phyloP scores from a whole-genome alignment of 2,888 invertebrate genomes.

The Tanytarsus gracilentus region DNA sequence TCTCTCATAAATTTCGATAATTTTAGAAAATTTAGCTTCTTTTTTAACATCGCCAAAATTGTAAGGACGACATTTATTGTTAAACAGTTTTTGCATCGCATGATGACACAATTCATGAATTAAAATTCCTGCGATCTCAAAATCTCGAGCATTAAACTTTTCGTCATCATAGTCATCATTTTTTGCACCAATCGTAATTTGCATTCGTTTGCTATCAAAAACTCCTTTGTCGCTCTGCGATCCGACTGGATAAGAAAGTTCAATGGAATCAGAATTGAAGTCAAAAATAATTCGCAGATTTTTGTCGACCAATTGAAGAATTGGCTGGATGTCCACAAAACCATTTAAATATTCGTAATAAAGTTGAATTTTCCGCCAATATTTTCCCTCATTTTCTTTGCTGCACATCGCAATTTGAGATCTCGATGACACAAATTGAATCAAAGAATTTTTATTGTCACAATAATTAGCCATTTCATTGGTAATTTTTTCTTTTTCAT shows the following conservation, averaged over 20 bases:
- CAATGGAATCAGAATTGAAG: background rate
- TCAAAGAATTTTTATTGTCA: background rate
- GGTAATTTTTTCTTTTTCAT: background rate
- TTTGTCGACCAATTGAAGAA: background rate
- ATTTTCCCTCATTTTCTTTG: background rate
- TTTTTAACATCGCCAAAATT: too few relatives aligned
- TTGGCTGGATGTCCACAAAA: background rate
- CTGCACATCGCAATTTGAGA: background rate
- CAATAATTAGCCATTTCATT: background rate
- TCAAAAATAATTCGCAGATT: background rate
- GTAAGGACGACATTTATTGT: too few relatives aligned
- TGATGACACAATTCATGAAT: too few relatives aligned
- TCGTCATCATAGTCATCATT: too few relatives aligned
- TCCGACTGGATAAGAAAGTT: too few relatives aligned
- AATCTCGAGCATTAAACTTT: too few relatives aligned
- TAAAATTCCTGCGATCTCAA: too few relatives aligned
- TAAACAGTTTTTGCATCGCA: too few relatives aligned
- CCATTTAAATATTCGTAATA: background rate
- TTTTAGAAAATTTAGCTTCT: background rate
- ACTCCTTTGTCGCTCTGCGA: too few relatives aligned
- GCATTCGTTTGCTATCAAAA: too few relatives aligned
- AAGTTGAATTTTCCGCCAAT: background rate
- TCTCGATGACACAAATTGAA: background rate
- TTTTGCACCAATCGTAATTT: too few relatives aligned
- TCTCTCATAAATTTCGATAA: background rate